These are phyloP conservation scores for Chrysolina americana DNA, from an alignment of 2,888 invertebrate genomes.

Conservation along the genomic window DNA sequence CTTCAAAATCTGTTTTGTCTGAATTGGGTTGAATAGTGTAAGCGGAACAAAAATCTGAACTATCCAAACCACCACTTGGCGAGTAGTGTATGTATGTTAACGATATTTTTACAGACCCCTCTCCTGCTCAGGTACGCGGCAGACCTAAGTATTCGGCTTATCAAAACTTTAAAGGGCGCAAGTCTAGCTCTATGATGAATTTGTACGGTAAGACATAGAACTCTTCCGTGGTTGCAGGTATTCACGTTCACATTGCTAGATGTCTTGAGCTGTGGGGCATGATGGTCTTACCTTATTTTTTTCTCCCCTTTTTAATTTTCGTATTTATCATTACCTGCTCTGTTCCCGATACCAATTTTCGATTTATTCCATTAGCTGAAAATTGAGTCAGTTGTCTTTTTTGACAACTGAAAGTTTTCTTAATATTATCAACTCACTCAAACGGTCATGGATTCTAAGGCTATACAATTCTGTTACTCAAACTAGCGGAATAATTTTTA, in stretches of 20 bases:
- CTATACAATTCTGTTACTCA: no score
- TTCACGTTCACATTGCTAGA: constrained; percentile 52
- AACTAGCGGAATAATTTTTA: no score
- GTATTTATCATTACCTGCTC: constrained; percentile 36
- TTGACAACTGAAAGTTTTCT: no score
- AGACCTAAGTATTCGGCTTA: constrained; percentile 88
- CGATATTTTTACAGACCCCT: constrained; percentile 87
- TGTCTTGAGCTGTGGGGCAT: constrained; percentile 56
- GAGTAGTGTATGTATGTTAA: constrained; percentile 66
- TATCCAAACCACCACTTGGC: constrained; percentile 53
- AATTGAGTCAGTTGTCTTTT: no score
- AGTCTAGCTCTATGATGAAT: constrained; percentile 96
- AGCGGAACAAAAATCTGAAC: constrained; percentile 28
- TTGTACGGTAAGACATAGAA: constrained; percentile 88
- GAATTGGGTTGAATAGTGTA: constrained; percentile 42
- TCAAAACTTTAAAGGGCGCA: constrained; percentile 92
- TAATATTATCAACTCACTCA: no score
- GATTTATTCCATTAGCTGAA: constrained; percentile 4
- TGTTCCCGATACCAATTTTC: constrained; percentile 24
- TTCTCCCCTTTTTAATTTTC: constrained; percentile 34
- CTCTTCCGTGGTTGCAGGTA: constrained; percentile 57
- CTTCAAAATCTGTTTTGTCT: constrained; percentile 53
- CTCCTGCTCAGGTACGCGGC: constrained; percentile 83
- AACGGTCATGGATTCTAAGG: background rate
- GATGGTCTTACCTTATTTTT: constrained; percentile 49